These are phyloP conservation scores for Notocelia uddmanniana DNA, from an alignment of 2,888 invertebrate genomes.

Conservation along the genomic window DNA sequence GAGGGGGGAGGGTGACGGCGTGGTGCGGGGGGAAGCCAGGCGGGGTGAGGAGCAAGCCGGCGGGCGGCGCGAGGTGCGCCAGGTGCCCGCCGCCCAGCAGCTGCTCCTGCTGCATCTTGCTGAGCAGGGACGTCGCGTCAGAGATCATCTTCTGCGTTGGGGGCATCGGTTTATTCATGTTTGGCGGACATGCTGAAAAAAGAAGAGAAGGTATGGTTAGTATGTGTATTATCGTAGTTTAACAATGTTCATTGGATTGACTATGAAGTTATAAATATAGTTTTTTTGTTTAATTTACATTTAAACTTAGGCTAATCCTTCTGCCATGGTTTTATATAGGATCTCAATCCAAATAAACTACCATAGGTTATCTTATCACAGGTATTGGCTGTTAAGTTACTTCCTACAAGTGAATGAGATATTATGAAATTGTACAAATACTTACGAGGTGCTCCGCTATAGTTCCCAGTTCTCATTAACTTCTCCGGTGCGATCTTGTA, in stretches of 20 bases:
- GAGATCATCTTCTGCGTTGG: constrained; percentile 92
- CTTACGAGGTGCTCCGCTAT: constrained; percentile 93
- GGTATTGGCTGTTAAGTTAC: not conserved
- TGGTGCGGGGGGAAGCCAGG: constrained; percentile 92
- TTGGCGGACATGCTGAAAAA: constrained; percentile 87
- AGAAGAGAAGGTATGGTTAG: constrained; percentile 47
- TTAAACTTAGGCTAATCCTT: too few relatives aligned
- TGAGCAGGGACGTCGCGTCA: constrained; percentile 87
- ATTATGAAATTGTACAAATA: constrained; percentile 58
- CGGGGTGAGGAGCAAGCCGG: constrained; percentile 90
- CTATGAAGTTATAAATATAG: too few relatives aligned
- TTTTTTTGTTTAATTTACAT: too few relatives aligned
- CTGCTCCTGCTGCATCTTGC: constrained; percentile 90
- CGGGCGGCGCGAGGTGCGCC: constrained; percentile 81
- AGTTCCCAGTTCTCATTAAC: constrained; percentile 97
- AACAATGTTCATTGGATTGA: not conserved
- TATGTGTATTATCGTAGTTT: not conserved
- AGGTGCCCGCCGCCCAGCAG: constrained; percentile 85
- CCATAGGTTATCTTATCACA: too few relatives aligned
- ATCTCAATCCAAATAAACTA: too few relatives aligned
- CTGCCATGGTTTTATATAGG: too few relatives aligned
- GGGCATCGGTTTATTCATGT: constrained; percentile 91
- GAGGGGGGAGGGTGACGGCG: constrained; percentile 88
- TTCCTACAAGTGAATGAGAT: not conserved
- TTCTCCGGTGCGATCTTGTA: constrained; percentile 99